These are phyloP conservation scores for Microchrysa polita DNA, from an alignment of 2,888 invertebrate genomes.

Conservation along the genomic window DNA sequence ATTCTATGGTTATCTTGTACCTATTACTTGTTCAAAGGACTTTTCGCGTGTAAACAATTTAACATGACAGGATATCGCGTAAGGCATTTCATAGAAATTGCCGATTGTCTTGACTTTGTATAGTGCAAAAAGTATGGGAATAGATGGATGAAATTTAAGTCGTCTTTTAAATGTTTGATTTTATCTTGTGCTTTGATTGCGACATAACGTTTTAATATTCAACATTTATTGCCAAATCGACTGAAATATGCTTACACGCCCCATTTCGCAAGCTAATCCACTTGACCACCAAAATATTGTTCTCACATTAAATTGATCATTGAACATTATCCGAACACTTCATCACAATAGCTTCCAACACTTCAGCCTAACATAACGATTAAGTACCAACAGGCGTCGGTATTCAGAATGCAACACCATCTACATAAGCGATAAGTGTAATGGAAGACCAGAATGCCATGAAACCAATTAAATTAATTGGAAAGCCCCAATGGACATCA, in stretches of 20 bases:
- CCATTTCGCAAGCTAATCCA: slow-evolving; percentile 43
- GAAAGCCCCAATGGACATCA: slow-evolving; percentile 48
- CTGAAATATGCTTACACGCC: background rate
- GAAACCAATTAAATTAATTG: slow-evolving; percentile 52
- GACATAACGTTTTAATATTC: no score
- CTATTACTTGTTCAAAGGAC: slow-evolving; percentile 14
- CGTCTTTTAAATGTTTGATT: no score
- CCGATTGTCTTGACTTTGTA: no score
- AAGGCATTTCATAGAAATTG: no score
- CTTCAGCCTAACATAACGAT: background rate
- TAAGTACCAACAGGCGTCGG: background rate
- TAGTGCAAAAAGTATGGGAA: no score
- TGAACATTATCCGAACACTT: slow-evolving; percentile 54
- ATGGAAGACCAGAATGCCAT: slow-evolving; percentile 43
- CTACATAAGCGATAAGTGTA: slow-evolving; percentile 46
- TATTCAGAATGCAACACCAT: slow-evolving; percentile 52
- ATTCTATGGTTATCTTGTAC: background rate
- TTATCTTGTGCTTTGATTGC: no score
- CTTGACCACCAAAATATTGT: slow-evolving; percentile 59
- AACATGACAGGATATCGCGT: background rate
- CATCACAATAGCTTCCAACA: background rate
- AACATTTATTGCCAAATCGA: no score
- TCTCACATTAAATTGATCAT: slow-evolving; percentile 64
- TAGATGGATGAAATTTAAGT: no score
- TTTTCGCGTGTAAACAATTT: slow-evolving; percentile 15